A percentile compares a stretch with the other conserved stretches of the same genome.
Evolutionary conservation across 1,140 invertebrate genomes (phyloP).

Genomic region (Chymomyza costata): DNA sequence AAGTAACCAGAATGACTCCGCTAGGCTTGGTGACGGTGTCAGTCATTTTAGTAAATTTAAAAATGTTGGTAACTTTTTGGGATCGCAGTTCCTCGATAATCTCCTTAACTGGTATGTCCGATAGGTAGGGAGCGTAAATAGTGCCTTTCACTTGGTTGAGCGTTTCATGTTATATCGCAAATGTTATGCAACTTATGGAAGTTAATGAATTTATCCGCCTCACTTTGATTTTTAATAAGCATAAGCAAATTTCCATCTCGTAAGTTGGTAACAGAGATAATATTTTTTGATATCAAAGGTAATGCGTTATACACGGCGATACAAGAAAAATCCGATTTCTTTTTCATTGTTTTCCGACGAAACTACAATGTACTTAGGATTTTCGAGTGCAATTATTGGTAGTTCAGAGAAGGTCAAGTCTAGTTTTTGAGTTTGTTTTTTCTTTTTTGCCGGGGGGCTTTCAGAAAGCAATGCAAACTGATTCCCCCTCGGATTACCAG

Average conservation of each 20-base stretch:
- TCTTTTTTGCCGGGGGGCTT: conserved; percentile 8
- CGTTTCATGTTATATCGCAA: no score
- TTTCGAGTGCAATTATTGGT: neutral
- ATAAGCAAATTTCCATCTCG: conserved; percentile 5
- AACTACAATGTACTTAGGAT: no score
- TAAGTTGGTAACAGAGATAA: neutral
- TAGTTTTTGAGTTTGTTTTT: conserved; percentile 1
- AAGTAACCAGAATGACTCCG: no score
- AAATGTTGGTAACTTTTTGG: conserved; percentile 6
- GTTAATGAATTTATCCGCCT: no score
- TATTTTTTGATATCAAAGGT: conserved; percentile 2
- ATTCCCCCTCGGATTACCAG: no score
- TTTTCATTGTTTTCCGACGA: no score
- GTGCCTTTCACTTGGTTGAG: no score
- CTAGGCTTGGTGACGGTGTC: no score
- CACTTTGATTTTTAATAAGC: conserved; percentile 4
- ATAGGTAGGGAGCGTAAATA: conserved; percentile 4
- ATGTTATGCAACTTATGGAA: no score
- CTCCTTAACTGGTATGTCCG: conserved; percentile 1
- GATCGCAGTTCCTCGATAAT: conserved; percentile 7
- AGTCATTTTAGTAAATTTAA: conserved; percentile 6
- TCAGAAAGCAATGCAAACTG: conserved; percentile 3
- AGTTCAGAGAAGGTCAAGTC: neutral
- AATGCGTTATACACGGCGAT: conserved; percentile 7
- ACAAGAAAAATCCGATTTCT: conserved; percentile 1